Evolutionary conservation across 1,140 invertebrate species (phyloP).

Genomic region (Palaemon carinicauda): DNA sequence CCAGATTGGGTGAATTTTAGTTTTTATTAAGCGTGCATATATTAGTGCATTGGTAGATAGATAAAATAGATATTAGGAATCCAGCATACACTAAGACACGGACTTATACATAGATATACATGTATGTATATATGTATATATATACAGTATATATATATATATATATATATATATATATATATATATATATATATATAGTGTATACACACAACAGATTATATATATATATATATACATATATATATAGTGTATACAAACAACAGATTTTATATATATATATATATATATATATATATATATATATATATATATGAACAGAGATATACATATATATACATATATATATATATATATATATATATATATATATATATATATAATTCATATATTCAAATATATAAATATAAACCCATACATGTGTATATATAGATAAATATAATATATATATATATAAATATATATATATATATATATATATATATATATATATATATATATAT

Average conservation of each 20-base stretch:
- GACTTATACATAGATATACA: not conserved
- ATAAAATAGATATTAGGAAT: not conserved
- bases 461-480: not conserved
- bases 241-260: not conserved
- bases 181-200: no score
- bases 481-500: no score
- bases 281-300: slow-evolving; percentile 2
- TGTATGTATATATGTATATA: not conserved
- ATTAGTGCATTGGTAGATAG: not conserved
- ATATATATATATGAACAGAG: not conserved
- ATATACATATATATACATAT: slow-evolving; percentile 1
- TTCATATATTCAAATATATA: no score
- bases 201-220: no score
- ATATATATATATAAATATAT: slow-evolving; percentile 11
- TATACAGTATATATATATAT: no score
- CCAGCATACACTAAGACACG: not conserved
- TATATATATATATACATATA: no score
- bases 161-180: no score
- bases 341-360: slow-evolving; percentile 11
- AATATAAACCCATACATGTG: no score
- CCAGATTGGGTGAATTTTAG: no score
- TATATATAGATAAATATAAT: no score
- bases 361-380: slow-evolving; percentile 14
- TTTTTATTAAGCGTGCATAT: no score
- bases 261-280: not conserved